Evolutionary conservation across 2,888 invertebrate genomes (phyloP).

Genomic region (Ophion costatus): DNA sequence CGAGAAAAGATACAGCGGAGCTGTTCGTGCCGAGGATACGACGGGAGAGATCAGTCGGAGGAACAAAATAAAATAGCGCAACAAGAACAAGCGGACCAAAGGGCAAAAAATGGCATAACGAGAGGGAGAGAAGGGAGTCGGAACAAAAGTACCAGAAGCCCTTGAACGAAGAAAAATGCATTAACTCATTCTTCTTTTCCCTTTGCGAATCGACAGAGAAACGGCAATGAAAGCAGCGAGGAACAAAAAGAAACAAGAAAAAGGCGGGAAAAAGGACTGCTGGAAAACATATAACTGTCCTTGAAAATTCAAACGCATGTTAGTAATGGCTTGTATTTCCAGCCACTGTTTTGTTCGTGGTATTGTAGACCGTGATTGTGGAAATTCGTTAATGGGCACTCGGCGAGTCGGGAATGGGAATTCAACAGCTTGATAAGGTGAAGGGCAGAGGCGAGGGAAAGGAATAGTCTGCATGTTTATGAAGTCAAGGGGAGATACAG

Average conservation of each 20-base stretch:
- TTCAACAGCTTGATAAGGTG: constrained; percentile 43
- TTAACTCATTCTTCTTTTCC: constrained; percentile 42
- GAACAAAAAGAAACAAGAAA: not conserved
- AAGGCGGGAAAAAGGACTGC: not conserved
- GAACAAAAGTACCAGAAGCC: not conserved
- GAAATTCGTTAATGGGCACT: constrained; percentile 61
- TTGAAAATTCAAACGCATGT: constrained; percentile 36
- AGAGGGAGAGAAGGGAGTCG: not conserved
- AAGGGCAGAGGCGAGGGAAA: constrained; percentile 21
- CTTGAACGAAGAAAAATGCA: constrained; percentile 39
- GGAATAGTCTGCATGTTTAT: constrained; percentile 41
- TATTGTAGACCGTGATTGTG: constrained; percentile 55
- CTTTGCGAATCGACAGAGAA: constrained; percentile 32
- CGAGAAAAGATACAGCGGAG: constrained; percentile 27
- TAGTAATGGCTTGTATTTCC: constrained; percentile 30
- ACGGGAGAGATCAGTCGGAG: constrained; percentile 22
- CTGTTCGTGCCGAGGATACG: constrained; percentile 45
- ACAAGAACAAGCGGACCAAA: constrained; percentile 10
- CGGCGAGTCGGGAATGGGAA: constrained; percentile 38
- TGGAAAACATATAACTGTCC: constrained; percentile 38
- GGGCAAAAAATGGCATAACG: constrained; percentile 38
- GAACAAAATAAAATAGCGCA: constrained; percentile 18
- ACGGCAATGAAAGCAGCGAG: not conserved
- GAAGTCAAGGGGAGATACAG: constrained; percentile 32
- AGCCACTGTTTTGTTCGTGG: constrained; percentile 22